These are phyloP conservation scores for Pterocles gutturalis DNA, from an alignment of 2,113 vertebrate genomes.

Conservation along the genomic window DNA sequence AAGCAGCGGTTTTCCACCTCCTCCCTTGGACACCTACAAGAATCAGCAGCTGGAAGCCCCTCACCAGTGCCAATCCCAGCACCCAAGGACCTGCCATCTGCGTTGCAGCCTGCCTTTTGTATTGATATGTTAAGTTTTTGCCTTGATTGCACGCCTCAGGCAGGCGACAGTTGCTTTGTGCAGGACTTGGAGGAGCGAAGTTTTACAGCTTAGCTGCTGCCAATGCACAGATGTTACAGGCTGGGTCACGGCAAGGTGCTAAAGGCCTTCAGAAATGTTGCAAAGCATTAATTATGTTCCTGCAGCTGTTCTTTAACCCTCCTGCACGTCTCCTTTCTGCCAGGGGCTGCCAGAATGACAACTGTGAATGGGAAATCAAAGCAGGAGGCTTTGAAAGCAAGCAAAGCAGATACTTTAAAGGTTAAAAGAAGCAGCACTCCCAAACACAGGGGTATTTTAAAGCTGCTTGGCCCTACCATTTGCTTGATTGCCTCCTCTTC, in stretches of 20 bases:
- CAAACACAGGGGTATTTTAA: background rate
- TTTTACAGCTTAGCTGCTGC: slow-evolving; percentile 74
- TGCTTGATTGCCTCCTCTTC: background rate
- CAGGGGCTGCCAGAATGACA: slow-evolving; percentile 51
- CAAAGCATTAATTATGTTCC: slow-evolving; percentile 77
- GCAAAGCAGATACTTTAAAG: slow-evolving; percentile 45
- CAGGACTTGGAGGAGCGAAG: slow-evolving; percentile 35
- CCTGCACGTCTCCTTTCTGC: background rate
- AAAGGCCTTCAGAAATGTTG: slow-evolving; percentile 74
- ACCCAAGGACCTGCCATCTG: slow-evolving; percentile 29
- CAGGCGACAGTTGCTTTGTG: slow-evolving; percentile 46
- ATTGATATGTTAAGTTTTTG: slow-evolving; percentile 33
- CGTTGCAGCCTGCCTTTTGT: background rate
- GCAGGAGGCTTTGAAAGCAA: slow-evolving; percentile 25
- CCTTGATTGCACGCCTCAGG: slow-evolving; percentile 24
- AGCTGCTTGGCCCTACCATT: background rate
- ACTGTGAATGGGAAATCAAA: slow-evolving; percentile 53
- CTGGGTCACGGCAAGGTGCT: slow-evolving; percentile 74
- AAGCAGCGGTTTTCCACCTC: background rate
- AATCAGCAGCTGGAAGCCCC: slow-evolving; percentile 33
- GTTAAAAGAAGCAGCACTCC: slow-evolving; percentile 26
- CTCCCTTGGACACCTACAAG: background rate
- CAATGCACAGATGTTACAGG: slow-evolving; percentile 77
- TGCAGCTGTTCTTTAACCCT: slow-evolving; percentile 76
- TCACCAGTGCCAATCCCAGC: background rate